Percentiles rank a stretch among this genome's conserved stretches.
Evolutionary conservation across 2,113 vertebrate species (phyloP).

Genomic region (Oncorhynchus kisutch): DNA sequence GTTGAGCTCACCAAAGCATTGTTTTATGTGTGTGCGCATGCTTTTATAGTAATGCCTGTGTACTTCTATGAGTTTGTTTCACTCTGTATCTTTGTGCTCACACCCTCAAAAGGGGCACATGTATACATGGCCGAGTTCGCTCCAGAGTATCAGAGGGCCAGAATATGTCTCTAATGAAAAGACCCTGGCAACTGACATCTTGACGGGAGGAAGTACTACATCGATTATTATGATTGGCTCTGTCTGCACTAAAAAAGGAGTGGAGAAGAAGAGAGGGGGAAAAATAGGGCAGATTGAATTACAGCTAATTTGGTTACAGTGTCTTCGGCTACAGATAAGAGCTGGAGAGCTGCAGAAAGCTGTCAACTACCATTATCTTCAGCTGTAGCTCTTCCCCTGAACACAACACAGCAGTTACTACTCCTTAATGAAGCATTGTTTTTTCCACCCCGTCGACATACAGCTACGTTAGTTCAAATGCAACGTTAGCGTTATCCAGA

Average conservation of each 20-base stretch:
- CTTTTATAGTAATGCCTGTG: too few relatives aligned
- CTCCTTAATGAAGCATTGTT: constrained; percentile 9
- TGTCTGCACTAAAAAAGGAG: constrained; percentile 4
- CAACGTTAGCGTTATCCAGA: neutral
- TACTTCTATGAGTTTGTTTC: neutral
- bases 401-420: neutral
- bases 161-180: constrained; percentile 9
- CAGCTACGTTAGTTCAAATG: neutral
- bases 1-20: too few relatives aligned
- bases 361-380: constrained; percentile 37
- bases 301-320: constrained; percentile 42
- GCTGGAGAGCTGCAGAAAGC: constrained; percentile 10
- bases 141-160: neutral
- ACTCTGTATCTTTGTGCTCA: neutral
- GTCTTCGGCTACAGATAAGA: constrained; percentile 35
- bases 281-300: constrained; percentile 29
- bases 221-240: constrained; percentile 34
- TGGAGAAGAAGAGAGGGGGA: neutral
- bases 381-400: neutral
- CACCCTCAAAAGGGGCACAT: neutral
- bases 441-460: neutral
- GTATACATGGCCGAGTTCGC: neutral
- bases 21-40: too few relatives aligned
- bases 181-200: neutral
- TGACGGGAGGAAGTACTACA: constrained; percentile 29